Percentiles rank a stretch among this genome's conserved stretches.
phyloP scores from a whole-genome alignment of 2,113 vertebrate genomes.

The Epinephelus fuscoguttatus region DNA sequence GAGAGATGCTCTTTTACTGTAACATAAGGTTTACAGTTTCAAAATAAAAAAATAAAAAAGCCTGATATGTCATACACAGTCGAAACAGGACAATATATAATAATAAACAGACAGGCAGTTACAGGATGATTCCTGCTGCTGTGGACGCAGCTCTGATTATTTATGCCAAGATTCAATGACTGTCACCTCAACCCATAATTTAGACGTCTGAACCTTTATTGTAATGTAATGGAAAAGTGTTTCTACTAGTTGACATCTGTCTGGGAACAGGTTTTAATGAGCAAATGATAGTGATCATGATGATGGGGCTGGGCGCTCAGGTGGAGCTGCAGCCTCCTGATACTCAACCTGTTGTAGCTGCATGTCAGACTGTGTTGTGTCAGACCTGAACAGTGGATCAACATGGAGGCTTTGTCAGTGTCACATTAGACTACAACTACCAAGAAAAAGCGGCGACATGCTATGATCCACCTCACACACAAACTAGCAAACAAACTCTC shows the following conservation, averaged over 20 bases:
- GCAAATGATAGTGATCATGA: not conserved
- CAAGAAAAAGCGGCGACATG: too few relatives aligned
- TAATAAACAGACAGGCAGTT: not conserved
- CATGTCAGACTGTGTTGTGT: not conserved
- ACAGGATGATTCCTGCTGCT: not conserved
- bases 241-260: not conserved
- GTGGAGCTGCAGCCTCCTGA: not conserved
- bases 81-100: not conserved
- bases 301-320: not conserved
- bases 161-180: not conserved
- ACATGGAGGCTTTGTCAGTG: not conserved
- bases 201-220: not conserved
- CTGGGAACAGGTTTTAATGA: constrained; percentile 6
- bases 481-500: too few relatives aligned
- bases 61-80: not conserved
- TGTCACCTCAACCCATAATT: not conserved
- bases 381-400: not conserved
- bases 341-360: not conserved
- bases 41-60: too few relatives aligned
- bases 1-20: not conserved
- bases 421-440: too few relatives aligned
- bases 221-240: not conserved
- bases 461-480: too few relatives aligned
- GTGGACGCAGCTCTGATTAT: not conserved
- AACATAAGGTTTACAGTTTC: not conserved